Percentiles rank a stretch among this genome's conserved stretches.
These are phyloP conservation scores for Chaunax sp. DNA, from an alignment of 2,797 vertebrate species.

Conservation along the genomic window DNA sequence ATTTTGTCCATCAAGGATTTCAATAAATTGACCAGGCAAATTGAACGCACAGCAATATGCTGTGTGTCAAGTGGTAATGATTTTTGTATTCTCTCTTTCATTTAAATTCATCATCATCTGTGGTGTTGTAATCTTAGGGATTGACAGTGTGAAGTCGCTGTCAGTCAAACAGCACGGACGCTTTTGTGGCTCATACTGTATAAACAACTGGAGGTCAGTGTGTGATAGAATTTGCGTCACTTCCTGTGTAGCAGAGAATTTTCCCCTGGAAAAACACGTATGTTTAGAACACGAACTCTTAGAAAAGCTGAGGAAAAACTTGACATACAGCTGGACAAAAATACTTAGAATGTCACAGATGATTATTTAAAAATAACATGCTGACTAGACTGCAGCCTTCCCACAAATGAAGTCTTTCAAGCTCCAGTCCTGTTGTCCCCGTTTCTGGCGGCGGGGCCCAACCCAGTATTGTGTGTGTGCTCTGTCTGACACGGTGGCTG, in stretches of 20 bases:
- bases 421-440: constrained; percentile 25
- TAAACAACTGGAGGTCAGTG: neutral
- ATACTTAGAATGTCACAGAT: constrained; percentile 23
- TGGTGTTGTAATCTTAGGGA: too few species aligned
- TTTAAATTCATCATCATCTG: too few species aligned
- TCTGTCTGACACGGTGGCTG: constrained; percentile 71
- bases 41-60: neutral
- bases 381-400: constrained; percentile 41
- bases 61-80: neutral
- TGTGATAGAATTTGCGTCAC: neutral
- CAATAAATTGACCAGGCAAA: neutral
- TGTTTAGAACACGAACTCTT: neutral
- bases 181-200: neutral
- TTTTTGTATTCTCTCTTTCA: too few species aligned
- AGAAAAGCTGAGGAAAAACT: neutral
- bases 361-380: constrained; percentile 48
- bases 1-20: neutral
- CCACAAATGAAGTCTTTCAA: constrained; percentile 46
- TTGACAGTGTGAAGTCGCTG: too few species aligned
- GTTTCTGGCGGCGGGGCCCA: constrained; percentile 33
- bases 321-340: neutral
- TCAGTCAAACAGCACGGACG: too few species aligned
- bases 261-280: neutral
- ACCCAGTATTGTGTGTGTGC: constrained; percentile 53
- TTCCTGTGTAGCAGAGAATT: constrained; percentile 1